Conservation (phyloP, 2,113 vertebrate genomes). For the Hyperoodon ampullatus region DNA sequence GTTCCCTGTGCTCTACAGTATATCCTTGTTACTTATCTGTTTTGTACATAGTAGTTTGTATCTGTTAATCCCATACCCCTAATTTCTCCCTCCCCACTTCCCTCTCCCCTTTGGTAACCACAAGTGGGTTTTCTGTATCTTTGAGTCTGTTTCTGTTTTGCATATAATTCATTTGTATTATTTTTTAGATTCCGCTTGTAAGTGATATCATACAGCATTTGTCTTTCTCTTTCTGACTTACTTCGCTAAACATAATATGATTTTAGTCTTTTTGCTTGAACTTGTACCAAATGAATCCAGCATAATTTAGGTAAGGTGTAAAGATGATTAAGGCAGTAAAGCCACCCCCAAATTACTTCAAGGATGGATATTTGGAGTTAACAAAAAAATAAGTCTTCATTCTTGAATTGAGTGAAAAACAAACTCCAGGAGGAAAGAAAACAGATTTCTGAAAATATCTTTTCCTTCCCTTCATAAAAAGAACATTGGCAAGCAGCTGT, state of each 20-base stretch:
- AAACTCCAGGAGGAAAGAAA: conserved; percentile 55
- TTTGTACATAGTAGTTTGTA: not conserved
- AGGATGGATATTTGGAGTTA: conserved; percentile 30
- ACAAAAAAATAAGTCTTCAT: conserved; percentile 34
- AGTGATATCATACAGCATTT: not conserved
- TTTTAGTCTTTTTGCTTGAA: not conserved
- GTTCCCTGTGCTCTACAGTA: not conserved
- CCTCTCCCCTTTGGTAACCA: not conserved
- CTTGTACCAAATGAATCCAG: not conserved
- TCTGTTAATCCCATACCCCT: not conserved
- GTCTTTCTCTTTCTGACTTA: not conserved
- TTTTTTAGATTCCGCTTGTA: not conserved
- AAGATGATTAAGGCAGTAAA: not conserved
- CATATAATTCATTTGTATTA: not conserved
- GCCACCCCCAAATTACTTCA: not conserved
- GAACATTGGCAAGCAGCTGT: conserved; percentile 60
- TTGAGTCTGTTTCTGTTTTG: not conserved
- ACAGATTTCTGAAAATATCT: conserved; percentile 55
- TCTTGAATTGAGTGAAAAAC: conserved; percentile 43
- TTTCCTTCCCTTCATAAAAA: conserved; percentile 43
- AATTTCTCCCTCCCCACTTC: not conserved
- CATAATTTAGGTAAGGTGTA: not conserved
- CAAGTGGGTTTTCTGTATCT: not conserved
- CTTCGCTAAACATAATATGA: not conserved
- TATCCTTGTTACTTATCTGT: not conserved